phyloP scores from a whole-genome alignment of 2,797 vertebrate genomes.

The Nyctibius grandis region DNA sequence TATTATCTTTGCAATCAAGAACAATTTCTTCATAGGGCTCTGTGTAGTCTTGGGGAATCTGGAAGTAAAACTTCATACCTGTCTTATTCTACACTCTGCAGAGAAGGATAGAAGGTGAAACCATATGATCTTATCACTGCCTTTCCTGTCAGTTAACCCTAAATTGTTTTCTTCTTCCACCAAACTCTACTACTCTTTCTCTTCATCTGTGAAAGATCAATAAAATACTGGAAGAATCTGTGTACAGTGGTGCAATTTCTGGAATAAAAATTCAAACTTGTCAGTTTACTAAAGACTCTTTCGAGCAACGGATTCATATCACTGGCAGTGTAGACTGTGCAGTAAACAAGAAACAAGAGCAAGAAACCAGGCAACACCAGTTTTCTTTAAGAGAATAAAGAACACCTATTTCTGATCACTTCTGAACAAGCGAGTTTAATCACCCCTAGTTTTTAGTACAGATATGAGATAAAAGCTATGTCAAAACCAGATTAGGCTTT shows the following conservation, averaged over 20 bases:
- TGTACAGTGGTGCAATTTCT: background rate
- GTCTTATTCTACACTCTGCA: background rate
- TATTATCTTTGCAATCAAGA: background rate
- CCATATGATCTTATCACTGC: background rate
- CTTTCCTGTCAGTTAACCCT: background rate
- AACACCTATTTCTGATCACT: background rate
- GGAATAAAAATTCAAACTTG: background rate
- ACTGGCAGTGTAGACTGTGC: background rate
- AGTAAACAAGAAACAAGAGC: background rate
- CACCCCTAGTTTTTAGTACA: background rate
- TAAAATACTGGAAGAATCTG: background rate
- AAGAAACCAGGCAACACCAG: background rate
- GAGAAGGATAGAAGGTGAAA: background rate
- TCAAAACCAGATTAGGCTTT: background rate
- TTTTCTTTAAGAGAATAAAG: background rate
- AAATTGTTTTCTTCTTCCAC: background rate
- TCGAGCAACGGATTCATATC: background rate
- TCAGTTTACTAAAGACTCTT: background rate
- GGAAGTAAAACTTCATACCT: background rate
- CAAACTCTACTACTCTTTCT: background rate
- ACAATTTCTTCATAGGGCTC: background rate
- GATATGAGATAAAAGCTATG: background rate
- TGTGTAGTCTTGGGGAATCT: background rate
- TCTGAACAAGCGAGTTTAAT: background rate
- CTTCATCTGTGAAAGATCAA: background rate